phyloP scores from a whole-genome alignment of 2,113 vertebrate species.

The Apaloderma vittatum region DNA sequence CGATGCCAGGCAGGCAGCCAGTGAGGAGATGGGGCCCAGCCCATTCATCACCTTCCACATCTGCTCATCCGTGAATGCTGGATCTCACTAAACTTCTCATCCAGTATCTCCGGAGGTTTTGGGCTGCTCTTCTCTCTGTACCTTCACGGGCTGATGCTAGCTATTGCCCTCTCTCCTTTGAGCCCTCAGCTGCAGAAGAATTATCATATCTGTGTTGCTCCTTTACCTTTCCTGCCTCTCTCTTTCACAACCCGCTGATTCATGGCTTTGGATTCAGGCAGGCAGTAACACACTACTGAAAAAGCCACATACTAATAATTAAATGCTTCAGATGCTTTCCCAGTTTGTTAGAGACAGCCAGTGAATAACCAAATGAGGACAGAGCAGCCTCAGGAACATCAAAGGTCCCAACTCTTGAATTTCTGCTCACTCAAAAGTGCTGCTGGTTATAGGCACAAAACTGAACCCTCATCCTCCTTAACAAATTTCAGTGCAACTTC shows the following conservation, averaged over 20 bases:
- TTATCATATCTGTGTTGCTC: background rate
- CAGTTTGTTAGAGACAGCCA: background rate
- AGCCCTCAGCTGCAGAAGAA: rapidly evolving
- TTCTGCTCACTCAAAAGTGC: background rate
- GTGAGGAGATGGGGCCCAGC: rapidly evolving
- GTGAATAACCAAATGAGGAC: conserved; percentile 30
- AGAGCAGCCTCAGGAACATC: background rate
- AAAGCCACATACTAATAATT: conserved; percentile 43
- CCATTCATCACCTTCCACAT: background rate
- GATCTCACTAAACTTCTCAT: background rate
- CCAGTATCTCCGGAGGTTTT: background rate
- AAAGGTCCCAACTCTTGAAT: background rate
- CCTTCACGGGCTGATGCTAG: background rate
- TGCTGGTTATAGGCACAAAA: background rate
- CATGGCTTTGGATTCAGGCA: background rate
- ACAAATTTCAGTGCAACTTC: background rate
- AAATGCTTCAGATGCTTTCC: conserved; percentile 35
- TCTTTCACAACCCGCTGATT: conserved; percentile 3
- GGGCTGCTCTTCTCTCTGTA: background rate
- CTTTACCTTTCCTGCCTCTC: background rate
- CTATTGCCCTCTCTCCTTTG: background rate
- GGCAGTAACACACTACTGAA: conserved; percentile 1
- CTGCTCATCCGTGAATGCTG: background rate
- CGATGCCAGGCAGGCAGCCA: rapidly evolving
- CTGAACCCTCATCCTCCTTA: background rate